Evolutionary conservation across 1,140 invertebrate species (phyloP).

Genomic region (Achatina immaculata): DNA sequence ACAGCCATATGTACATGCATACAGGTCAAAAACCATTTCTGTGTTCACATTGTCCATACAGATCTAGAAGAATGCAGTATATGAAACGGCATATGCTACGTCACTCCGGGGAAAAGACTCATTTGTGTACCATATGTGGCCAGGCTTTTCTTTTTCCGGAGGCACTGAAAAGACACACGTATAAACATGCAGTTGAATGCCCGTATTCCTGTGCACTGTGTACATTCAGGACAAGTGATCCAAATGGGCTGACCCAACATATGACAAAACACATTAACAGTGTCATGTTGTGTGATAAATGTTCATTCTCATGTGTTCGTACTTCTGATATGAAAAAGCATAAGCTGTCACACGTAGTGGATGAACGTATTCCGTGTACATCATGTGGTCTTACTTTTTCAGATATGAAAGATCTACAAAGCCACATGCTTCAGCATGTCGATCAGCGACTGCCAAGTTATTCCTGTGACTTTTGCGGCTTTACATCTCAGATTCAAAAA

Average conservation of each 20-base stretch:
- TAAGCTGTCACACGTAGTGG: neutral
- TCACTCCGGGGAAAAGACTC: constrained; percentile 2
- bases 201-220: neutral
- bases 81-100: neutral
- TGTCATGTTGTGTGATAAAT: neutral
- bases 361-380: neutral
- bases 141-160: neutral
- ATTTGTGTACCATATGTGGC: constrained; percentile 1
- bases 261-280: constrained; percentile 8
- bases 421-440: neutral
- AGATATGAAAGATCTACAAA: neutral
- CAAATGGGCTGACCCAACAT: neutral
- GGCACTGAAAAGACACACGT: constrained; percentile 4
- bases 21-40: neutral
- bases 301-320: neutral
- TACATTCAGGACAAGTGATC: neutral
- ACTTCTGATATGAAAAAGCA: constrained; percentile 8
- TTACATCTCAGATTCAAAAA: constrained; percentile 1
- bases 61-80: neutral
- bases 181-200: neutral
- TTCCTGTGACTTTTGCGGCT: neutral
- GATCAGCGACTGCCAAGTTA: neutral
- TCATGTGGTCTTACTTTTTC: neutral
- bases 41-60: neutral
- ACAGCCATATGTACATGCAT: neutral